These are phyloP conservation scores for Eurytoma adleriae DNA, from an alignment of 2,888 invertebrate species.

Conservation along the genomic window DNA sequence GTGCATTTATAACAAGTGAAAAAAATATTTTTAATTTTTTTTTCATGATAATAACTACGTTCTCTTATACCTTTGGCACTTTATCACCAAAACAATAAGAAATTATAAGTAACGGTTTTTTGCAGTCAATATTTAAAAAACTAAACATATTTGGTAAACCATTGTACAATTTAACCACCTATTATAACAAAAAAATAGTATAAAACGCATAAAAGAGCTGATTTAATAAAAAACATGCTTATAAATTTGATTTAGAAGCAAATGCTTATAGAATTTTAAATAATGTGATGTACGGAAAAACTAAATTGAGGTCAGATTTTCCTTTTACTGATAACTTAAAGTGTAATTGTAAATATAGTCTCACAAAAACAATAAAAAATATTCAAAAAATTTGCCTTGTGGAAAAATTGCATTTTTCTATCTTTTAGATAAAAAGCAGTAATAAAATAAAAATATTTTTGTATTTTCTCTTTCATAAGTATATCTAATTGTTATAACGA, in stretches of 20 bases:
- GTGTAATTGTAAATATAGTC: conserved; percentile 25
- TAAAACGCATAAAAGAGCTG: conserved; percentile 38
- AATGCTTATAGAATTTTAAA: conserved; percentile 17
- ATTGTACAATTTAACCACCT: conserved; percentile 44
- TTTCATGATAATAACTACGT: conserved; percentile 35
- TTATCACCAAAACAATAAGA: conserved; percentile 42
- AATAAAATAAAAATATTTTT: conserved; percentile 50
- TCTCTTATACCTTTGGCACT: conserved; percentile 52
- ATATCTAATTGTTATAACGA: conserved; percentile 45
- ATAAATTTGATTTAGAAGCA: conserved; percentile 25
- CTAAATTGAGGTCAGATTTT: conserved; percentile 21
- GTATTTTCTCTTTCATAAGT: conserved; percentile 26
- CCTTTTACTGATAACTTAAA: conserved; percentile 4
- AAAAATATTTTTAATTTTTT: conserved; percentile 40
- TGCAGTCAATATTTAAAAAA: conserved; percentile 52
- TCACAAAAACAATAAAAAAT: conserved; percentile 53
- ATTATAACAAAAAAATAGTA: conserved; percentile 37
- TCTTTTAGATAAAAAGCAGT: conserved; percentile 42
- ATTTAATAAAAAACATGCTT: conserved; percentile 28
- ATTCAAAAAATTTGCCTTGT: conserved; percentile 30
- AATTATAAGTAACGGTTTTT: conserved; percentile 47
- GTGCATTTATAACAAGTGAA: conserved; percentile 53
- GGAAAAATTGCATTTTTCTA: conserved; percentile 38
- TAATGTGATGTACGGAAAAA: background rate
- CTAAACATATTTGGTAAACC: conserved; percentile 51